Conservation (phyloP, 2,888 invertebrate genomes). For the Anodontia alba region DNA sequence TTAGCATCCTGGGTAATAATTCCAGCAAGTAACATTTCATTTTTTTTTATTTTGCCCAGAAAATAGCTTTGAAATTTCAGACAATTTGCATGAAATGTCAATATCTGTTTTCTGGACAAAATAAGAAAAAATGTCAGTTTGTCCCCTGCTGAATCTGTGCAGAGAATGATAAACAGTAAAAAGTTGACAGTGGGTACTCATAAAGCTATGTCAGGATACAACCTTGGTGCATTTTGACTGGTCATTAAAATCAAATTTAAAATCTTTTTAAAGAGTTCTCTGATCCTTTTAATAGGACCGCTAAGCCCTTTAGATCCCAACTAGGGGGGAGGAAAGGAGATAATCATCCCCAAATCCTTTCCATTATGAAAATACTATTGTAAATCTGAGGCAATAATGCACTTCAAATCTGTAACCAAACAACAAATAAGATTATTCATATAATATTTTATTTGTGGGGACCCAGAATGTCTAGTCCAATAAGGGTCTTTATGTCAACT, state of each 20-base stretch:
- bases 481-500: not conserved
- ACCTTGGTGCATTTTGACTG: not conserved
- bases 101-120: too few relatives aligned
- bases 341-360: not conserved
- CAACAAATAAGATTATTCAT: not conserved
- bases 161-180: too few relatives aligned
- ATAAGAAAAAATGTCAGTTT: too few relatives aligned
- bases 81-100: too few relatives aligned
- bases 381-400: not conserved
- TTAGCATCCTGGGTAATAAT: too few relatives aligned
- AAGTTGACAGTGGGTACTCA: too few relatives aligned
- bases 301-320: not conserved
- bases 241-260: not conserved
- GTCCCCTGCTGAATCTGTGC: too few relatives aligned
- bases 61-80: too few relatives aligned
- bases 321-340: not conserved
- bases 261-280: not conserved
- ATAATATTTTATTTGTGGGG: not conserved
- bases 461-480: not conserved
- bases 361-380: not conserved
- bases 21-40: too few relatives aligned
- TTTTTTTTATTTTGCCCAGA: too few relatives aligned
- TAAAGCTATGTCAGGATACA: too few relatives aligned
- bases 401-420: not conserved
- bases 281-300: not conserved